Evolutionary conservation across 1,140 invertebrate species (phyloP), one percentile per base, ranked within the genome.

Genomic region (Batillaria attramentaria): DNA sequence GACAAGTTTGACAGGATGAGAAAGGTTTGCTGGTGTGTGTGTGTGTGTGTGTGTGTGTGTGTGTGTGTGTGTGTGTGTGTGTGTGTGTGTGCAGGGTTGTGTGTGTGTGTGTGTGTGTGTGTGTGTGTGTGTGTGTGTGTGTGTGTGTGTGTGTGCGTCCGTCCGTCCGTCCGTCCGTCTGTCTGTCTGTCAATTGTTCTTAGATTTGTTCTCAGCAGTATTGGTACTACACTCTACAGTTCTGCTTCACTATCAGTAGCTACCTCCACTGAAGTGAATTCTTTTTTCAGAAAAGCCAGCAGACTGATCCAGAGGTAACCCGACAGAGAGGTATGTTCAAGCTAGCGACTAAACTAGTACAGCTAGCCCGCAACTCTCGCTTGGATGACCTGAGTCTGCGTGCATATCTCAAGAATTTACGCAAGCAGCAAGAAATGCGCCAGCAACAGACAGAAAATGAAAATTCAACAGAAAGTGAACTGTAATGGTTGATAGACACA

Each of bases 321-420:
- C 70, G 81, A 68, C 80, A 90, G 60, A 82, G 85, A 74, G 87
- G 87, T 35, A 79, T 85, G 3, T 90, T 89, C 68, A 89, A 88
- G 69, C 84, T 90, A n/a, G 87, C 87, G 1, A 86, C 81, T 54
- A 83, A 85, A 37, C 81, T 90, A 33, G 79, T 87, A 3, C 89
- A 90, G 79, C 79, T 86, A 62, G 89, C 87, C 1, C 85, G 81
- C 28, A 90, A 87, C 66, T 89, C 88, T 31, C 82, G 83, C 60
- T 83, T 90, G 50, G 87, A 89, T 79, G 80, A 84, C 5, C 80
- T 84, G 20, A 85, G 85, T 41, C 81, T 90, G 0, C 82, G 80
- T 42, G 69, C 79, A 6, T 90, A 89, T 77, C 79, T 90, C 4
- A 77, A 68, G 66, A 86, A 78, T 54, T 78, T 90, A 37, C 86